phyloP scores from a whole-genome alignment of 2,888 invertebrate genomes.

The Drosophila paracracens region DNA sequence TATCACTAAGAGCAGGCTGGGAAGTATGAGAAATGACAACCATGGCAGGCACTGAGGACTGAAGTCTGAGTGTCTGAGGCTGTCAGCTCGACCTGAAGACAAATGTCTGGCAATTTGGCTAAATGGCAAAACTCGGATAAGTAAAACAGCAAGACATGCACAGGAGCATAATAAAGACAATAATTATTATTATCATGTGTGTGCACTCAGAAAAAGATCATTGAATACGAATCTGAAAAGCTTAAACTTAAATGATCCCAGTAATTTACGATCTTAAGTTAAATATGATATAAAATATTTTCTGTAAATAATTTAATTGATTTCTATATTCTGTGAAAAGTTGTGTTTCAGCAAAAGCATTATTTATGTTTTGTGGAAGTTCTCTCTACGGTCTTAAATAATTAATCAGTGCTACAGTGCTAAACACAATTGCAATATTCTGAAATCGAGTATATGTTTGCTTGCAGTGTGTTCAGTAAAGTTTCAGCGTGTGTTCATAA shows the following conservation, averaged over 20 bases:
- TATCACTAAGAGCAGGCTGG: conserved; percentile 23
- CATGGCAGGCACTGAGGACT: conserved; percentile 26
- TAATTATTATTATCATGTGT: conserved; percentile 80
- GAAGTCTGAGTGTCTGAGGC: conserved; percentile 8
- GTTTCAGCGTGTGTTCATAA: conserved; percentile 37
- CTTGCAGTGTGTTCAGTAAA: conserved; percentile 28
- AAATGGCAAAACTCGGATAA: conserved; percentile 74
- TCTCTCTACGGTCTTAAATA: not conserved
- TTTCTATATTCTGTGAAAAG: not conserved
- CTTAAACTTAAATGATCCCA: not conserved
- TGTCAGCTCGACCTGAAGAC: conserved; percentile 55
- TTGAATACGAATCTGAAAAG: not conserved
- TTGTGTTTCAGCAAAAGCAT: not conserved
- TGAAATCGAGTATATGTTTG: not conserved
- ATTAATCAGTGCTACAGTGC: not conserved
- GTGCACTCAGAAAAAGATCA: conserved; percentile 14
- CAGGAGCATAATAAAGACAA: conserved; percentile 78
- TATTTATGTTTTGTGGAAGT: not conserved
- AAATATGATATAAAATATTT: not conserved
- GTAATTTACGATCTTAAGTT: not conserved
- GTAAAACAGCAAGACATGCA: conserved; percentile 69
- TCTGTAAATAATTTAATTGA: not conserved
- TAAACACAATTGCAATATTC: not conserved
- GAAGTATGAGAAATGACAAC: conserved; percentile 33
- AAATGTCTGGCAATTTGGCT: conserved; percentile 81